phyloP scores from a whole-genome alignment of 2,888 invertebrate species.

The Morpho achilles region DNA sequence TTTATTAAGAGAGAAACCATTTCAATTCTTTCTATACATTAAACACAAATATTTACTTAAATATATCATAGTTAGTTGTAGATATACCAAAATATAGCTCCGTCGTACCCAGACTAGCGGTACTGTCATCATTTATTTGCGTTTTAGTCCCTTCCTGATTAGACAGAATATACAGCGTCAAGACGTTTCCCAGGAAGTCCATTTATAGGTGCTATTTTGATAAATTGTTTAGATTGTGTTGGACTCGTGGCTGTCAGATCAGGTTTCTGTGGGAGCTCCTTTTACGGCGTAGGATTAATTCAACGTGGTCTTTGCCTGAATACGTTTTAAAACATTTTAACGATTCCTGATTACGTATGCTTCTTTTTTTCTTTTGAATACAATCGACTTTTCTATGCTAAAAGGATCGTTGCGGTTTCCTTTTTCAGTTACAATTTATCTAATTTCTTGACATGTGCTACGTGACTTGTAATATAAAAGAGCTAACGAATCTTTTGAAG shows the following conservation, averaged over 20 bases:
- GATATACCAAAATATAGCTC: neutral
- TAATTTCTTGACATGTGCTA: slow-evolving; percentile 9
- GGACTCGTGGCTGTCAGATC: slow-evolving; percentile 60
- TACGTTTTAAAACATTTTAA: slow-evolving; percentile 35
- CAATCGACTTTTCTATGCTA: slow-evolving; percentile 28
- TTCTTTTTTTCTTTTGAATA: slow-evolving; percentile 34
- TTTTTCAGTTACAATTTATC: slow-evolving; percentile 21
- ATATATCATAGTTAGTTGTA: neutral
- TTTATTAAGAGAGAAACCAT: too few species aligned
- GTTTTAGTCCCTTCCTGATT: slow-evolving; percentile 18
- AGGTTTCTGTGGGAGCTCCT: slow-evolving; percentile 63
- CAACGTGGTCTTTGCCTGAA: slow-evolving; percentile 51
- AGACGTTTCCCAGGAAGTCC: slow-evolving; percentile 58
- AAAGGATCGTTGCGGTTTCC: slow-evolving; percentile 17
- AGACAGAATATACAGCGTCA: slow-evolving; percentile 16
- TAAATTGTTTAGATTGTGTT: slow-evolving; percentile 66
- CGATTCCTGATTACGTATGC: slow-evolving; percentile 30
- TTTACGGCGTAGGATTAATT: slow-evolving; percentile 71
- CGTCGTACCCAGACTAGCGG: neutral
- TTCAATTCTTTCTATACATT: too few species aligned
- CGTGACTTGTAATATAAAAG: slow-evolving; percentile 19
- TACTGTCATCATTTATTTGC: slow-evolving; percentile 3
- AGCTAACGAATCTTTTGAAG: slow-evolving; percentile 9
- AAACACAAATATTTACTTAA: neutral
- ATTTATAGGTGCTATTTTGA: slow-evolving; percentile 70